Evolutionary conservation across 2,888 invertebrate species (phyloP).

Genomic region (Drosophila subquinaria): DNA sequence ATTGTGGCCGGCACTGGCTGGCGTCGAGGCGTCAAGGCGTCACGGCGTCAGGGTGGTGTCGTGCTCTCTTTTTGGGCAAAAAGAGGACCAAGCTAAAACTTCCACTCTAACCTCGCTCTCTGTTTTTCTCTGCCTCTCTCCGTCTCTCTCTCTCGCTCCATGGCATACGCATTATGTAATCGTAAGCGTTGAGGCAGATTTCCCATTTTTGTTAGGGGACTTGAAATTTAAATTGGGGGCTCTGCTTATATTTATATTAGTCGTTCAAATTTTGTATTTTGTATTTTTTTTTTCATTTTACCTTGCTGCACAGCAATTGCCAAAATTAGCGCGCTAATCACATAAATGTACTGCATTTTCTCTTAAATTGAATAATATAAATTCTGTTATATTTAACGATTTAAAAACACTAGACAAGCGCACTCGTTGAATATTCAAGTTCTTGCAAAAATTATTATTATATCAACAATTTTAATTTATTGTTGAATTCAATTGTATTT

Average conservation of each 20-base stretch:
- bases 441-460: conserved; percentile 9
- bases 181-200: conserved; percentile 73
- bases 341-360: conserved; percentile 83
- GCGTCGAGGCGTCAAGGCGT: conserved; percentile 37
- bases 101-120: conserved; percentile 32
- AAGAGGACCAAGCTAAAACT: conserved; percentile 32
- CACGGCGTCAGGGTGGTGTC: conserved; percentile 8
- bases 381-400: conserved; percentile 11
- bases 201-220: conserved; percentile 30
- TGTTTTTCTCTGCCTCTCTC: conserved; percentile 4
- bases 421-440: not conserved
- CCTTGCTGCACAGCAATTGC: conserved; percentile 86
- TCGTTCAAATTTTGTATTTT: not conserved
- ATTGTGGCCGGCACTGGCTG: conserved; percentile 67
- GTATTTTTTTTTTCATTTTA: conserved; percentile 69
- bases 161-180: conserved; percentile 85
- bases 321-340: conserved; percentile 84
- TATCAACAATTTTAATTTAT: conserved; percentile 1
- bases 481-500: conserved; percentile 21
- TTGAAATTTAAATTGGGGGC: conserved; percentile 22
- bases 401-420: conserved; percentile 7
- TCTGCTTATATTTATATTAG: conserved; percentile 8
- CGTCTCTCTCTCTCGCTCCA: conserved; percentile 7
- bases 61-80: conserved; percentile 6
- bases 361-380: conserved; percentile 34